A percentile compares a stretch with the other conserved stretches of the same genome.
Evolutionary conservation across 2,888 invertebrate species (phyloP).

Genomic region (Beris morrisii): DNA sequence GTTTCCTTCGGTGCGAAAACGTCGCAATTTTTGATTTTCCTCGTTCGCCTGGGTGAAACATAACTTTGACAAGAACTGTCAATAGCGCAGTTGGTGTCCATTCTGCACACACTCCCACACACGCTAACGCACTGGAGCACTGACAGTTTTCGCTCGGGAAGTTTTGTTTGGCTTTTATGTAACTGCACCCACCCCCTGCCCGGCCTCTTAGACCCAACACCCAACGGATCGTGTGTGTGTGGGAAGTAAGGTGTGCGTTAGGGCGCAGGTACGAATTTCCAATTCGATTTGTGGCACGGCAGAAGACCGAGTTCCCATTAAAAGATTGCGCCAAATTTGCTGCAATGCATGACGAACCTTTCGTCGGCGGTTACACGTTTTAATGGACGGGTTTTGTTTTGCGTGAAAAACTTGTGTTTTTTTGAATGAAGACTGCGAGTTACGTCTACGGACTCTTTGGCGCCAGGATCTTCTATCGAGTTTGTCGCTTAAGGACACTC

Average conservation of each 20-base stretch:
- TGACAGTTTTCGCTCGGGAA: conserved; percentile 19
- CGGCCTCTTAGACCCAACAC: background rate
- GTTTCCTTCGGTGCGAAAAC: background rate
- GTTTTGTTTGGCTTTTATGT: conserved; percentile 15
- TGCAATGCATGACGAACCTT: conserved; percentile 15
- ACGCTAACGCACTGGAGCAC: background rate
- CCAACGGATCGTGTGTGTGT: too few relatives aligned
- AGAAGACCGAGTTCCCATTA: background rate
- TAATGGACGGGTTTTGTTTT: too few relatives aligned
- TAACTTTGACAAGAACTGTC: conserved; percentile 27
- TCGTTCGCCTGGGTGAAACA: conserved; percentile 7
- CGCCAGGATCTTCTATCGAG: too few relatives aligned
- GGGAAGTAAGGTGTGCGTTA: too few relatives aligned
- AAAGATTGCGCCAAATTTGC: conserved; percentile 17
- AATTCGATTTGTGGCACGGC: too few relatives aligned
- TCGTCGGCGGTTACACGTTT: background rate
- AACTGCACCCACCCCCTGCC: conserved; percentile 10
- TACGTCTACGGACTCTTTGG: too few relatives aligned
- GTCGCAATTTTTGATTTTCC: conserved; percentile 8
- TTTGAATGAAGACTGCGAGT: too few relatives aligned
- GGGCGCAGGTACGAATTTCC: too few relatives aligned
- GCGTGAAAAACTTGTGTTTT: too few relatives aligned
- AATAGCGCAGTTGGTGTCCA: background rate
- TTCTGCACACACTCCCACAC: background rate
- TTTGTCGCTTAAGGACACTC: too few relatives aligned